Conservation (phyloP, 2,888 invertebrate species). For the Lamellibrachia columna region DNA sequence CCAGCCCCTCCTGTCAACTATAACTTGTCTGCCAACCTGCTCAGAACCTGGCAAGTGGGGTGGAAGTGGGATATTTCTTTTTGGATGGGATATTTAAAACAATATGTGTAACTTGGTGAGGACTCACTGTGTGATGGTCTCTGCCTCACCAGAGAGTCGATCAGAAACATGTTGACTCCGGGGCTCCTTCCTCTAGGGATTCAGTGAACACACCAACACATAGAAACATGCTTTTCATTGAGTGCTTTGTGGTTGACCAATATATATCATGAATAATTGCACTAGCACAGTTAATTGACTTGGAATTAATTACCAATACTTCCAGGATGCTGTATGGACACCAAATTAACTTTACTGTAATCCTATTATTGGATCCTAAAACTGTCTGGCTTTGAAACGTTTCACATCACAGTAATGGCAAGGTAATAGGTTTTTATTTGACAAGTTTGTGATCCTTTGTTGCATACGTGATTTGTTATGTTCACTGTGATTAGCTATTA, state of each 20-base stretch:
- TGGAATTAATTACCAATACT: neutral
- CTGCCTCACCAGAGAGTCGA: neutral
- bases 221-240: no score
- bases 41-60: neutral
- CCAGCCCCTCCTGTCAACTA: neutral
- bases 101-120: neutral
- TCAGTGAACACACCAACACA: neutral
- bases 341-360: neutral
- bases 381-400: neutral
- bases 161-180: neutral
- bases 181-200: neutral
- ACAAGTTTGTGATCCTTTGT: neutral
- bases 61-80: neutral
- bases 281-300: neutral
- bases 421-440: neutral
- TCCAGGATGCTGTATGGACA: neutral
- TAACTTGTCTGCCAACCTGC: neutral
- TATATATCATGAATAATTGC: neutral
- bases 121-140: neutral
- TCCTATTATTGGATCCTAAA: neutral
- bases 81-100: neutral
- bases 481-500: neutral
- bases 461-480: neutral
- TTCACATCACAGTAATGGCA: neutral
- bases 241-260: neutral